phyloP scores from a whole-genome alignment of 2,113 vertebrate species.

The Ardeotis arabs region DNA sequence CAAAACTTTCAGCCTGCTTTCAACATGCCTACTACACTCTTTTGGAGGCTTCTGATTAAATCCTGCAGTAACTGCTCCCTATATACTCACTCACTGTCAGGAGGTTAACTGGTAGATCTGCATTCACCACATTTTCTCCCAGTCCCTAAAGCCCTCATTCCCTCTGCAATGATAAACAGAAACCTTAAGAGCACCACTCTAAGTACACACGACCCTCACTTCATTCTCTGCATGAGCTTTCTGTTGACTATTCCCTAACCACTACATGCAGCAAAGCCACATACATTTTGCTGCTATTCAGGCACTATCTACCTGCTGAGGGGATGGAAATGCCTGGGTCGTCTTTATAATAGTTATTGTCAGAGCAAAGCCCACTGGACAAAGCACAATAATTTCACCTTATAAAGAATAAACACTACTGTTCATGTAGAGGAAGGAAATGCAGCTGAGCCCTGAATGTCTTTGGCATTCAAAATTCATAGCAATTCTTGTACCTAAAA shows the following conservation, averaged over 20 bases:
- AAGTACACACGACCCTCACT: not conserved
- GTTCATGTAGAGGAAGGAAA: not conserved
- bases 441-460: not conserved
- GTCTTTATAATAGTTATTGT: constrained; percentile 37
- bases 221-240: not conserved
- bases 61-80: not conserved
- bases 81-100: not conserved
- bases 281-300: not conserved
- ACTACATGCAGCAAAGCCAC: not conserved
- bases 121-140: not conserved
- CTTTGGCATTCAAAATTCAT: not conserved
- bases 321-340: not conserved
- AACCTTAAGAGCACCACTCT: not conserved
- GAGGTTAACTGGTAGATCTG: constrained; percentile 11
- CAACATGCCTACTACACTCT: not conserved
- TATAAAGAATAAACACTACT: not conserved
- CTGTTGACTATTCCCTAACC: not conserved
- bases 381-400: constrained; percentile 46
- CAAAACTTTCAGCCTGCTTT: not conserved
- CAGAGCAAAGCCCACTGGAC: constrained; percentile 10
- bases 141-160: not conserved
- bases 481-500: not conserved
- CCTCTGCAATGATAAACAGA: not conserved
- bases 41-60: not conserved
- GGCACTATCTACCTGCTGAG: not conserved